Evolutionary conservation across 2,888 invertebrate genomes (phyloP).

Genomic region (Sympetrum striolatum): DNA sequence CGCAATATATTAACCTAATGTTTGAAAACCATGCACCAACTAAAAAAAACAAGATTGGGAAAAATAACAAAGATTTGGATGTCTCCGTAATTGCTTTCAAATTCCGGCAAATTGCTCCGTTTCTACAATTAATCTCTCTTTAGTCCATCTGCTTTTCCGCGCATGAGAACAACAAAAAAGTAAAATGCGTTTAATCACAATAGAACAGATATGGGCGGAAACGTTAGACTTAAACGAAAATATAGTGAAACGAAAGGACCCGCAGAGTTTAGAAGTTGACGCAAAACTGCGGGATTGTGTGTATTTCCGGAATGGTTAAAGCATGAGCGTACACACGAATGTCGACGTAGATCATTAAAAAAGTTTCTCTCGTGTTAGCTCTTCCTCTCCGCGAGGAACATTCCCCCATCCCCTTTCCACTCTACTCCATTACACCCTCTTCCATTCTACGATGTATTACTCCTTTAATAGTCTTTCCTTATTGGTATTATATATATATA

Average conservation of each 20-base stretch:
- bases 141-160: neutral
- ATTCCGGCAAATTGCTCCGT: no score
- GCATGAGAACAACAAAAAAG: neutral
- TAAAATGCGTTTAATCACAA: neutral
- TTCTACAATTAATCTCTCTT: no score
- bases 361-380: neutral
- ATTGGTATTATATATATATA: no score
- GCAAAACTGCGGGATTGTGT: neutral
- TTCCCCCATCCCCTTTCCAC: neutral
- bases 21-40: no score
- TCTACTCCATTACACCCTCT: neutral
- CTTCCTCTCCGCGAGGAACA: neutral
- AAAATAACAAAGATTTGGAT: no score
- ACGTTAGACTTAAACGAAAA: neutral
- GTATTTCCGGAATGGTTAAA: neutral
- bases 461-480: no score
- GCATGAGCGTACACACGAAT: neutral
- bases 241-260: neutral
- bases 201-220: neutral
- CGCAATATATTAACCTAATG: no score
- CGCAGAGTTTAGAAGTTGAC: neutral
- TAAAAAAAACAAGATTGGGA: no score
- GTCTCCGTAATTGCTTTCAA: no score
- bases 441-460: no score
- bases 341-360: neutral